Evolutionary conservation across 1,140 invertebrate species (phyloP).

Genomic region (Drosophila auraria): DNA sequence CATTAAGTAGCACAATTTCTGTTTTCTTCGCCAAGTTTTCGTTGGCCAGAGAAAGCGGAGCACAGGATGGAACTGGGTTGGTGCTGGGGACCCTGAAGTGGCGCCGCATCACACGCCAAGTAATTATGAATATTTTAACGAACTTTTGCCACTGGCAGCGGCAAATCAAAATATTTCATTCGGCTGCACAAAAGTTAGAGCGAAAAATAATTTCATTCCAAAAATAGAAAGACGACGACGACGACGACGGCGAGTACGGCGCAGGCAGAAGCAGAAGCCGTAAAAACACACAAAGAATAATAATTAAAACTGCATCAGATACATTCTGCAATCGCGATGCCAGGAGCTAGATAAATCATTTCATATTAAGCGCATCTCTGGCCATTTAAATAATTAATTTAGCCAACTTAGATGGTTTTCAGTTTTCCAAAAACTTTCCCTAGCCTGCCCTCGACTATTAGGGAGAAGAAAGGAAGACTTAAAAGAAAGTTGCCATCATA

Average conservation of each 20-base stretch:
- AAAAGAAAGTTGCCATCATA: not conserved
- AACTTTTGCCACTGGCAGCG: conserved; percentile 82
- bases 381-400: conserved; percentile 74
- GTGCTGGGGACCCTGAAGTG: conserved; percentile 43
- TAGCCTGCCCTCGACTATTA: not conserved
- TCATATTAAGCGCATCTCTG: conserved; percentile 57
- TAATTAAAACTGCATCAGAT: conserved; percentile 56
- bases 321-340: conserved; percentile 15
- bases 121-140: conserved; percentile 84
- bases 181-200: conserved; percentile 70
- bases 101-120: conserved; percentile 80
- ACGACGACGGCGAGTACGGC: not conserved
- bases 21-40: conserved; percentile 74
- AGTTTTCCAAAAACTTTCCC: conserved; percentile 33
- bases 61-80: not conserved
- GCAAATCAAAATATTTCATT: conserved; percentile 83
- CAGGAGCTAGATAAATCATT: conserved; percentile 58
- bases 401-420: conserved; percentile 60
- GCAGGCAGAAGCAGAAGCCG: conserved; percentile 2
- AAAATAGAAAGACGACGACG: conserved; percentile 41
- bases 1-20: conserved; percentile 81
- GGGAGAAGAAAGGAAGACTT: not conserved
- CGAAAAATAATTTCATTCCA: conserved; percentile 68
- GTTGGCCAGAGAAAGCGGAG: conserved; percentile 18
- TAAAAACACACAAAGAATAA: conserved; percentile 38